Percentiles rank a stretch among this genome's conserved stretches.
phyloP scores from a whole-genome alignment of 2,888 invertebrate genomes.

The Leistus spinibarbis region DNA sequence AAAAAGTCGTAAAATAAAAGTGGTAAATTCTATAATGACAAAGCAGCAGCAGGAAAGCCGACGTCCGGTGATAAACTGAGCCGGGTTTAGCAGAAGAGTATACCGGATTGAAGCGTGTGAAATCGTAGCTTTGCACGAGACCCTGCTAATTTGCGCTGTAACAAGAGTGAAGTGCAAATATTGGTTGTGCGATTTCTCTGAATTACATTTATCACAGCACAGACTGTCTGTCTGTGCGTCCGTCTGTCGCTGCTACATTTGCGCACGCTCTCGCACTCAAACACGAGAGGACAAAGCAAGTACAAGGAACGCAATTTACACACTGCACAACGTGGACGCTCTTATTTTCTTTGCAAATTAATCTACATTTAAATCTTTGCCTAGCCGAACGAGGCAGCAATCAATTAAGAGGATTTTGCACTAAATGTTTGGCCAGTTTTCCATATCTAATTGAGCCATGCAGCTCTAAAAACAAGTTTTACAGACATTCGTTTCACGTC shows the following conservation, averaged over 20 bases:
- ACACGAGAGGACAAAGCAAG: slow-evolving; percentile 34
- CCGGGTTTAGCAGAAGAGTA: background rate
- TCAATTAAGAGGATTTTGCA: background rate
- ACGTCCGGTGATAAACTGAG: no score
- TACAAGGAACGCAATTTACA: slow-evolving; percentile 15
- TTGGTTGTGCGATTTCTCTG: slow-evolving; percentile 37
- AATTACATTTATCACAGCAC: slow-evolving; percentile 37
- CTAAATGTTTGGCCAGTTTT: no score
- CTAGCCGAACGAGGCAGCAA: background rate
- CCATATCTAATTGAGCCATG: no score
- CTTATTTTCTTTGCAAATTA: slow-evolving; percentile 31
- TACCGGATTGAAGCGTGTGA: background rate
- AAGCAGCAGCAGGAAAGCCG: no score
- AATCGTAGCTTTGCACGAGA: background rate
- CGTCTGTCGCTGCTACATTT: background rate
- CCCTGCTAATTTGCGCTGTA: slow-evolving; percentile 36
- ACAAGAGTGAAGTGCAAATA: slow-evolving; percentile 38
- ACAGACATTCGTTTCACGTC: no score
- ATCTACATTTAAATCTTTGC: slow-evolving; percentile 3
- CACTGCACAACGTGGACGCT: slow-evolving; percentile 1
- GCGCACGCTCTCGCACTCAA: slow-evolving; percentile 2
- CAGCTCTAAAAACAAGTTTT: no score
- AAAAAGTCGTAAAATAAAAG: no score
- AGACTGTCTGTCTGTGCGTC: slow-evolving; percentile 1
- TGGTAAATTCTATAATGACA: no score